Evolutionary conservation across 2,888 invertebrate genomes (phyloP).

Genomic region (Sepiola atlantica): DNA sequence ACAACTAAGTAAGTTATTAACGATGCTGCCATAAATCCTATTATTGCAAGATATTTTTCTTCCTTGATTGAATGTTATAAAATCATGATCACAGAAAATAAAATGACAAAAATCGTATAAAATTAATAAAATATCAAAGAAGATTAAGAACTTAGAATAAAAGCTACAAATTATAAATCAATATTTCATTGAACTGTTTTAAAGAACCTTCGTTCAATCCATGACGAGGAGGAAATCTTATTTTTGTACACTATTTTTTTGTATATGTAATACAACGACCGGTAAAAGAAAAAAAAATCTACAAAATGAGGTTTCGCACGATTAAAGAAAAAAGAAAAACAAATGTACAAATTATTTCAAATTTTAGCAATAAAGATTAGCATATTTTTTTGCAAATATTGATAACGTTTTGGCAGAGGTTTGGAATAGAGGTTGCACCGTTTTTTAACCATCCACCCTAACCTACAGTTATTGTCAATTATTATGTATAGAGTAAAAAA

Average conservation of each 20-base stretch:
- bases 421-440: no score
- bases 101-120: not conserved
- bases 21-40: no score
- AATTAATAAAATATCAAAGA: no score
- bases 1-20: no score
- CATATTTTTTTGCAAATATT: not conserved
- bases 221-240: not conserved
- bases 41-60: no score
- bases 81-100: not conserved
- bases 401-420: no score
- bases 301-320: not conserved
- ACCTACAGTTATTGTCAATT: no score
- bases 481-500: no score
- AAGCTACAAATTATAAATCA: not conserved
- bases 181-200: not conserved
- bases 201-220: not conserved
- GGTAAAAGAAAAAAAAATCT: not conserved
- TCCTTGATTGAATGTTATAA: no score
- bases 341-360: not conserved
- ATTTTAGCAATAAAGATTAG: no score
- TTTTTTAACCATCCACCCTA: no score
- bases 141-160: no score
- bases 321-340: not conserved
- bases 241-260: not conserved
- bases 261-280: not conserved